phyloP scores from a whole-genome alignment of 2,888 invertebrate species.

The Nudaria mundana region DNA sequence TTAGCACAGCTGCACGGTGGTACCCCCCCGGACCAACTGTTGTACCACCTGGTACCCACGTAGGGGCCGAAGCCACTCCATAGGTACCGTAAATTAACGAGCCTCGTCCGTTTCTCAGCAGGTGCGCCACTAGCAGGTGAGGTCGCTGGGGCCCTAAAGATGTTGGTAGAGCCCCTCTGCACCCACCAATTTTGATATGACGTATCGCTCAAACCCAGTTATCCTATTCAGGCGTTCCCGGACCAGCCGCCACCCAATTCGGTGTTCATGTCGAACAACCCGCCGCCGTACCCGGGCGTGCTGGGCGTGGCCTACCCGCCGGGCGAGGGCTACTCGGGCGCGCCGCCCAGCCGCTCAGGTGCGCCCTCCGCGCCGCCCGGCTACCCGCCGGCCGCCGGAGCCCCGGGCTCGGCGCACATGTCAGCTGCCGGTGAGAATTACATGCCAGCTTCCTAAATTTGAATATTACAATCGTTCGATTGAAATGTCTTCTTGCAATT shows the following conservation, averaged over 20 bases:
- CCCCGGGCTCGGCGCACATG: slow-evolving; percentile 39
- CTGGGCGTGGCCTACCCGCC: slow-evolving; percentile 52
- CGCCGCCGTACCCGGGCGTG: slow-evolving; percentile 97
- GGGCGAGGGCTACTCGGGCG: slow-evolving; percentile 51
- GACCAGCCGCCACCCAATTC: slow-evolving; percentile 88
- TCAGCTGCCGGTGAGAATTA: slow-evolving; percentile 60
- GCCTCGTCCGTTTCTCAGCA: too few relatives aligned
- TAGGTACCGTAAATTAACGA: too few relatives aligned
- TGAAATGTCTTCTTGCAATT: neutral
- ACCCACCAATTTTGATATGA: too few relatives aligned
- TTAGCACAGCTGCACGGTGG: too few relatives aligned
- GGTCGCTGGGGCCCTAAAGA: too few relatives aligned
- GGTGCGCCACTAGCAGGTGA: too few relatives aligned
- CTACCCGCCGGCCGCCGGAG: slow-evolving; percentile 37
- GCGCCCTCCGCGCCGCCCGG: slow-evolving; percentile 38
- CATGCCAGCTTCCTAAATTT: slow-evolving; percentile 8
- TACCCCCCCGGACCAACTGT: too few relatives aligned
- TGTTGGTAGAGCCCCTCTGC: too few relatives aligned
- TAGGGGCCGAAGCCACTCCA: too few relatives aligned
- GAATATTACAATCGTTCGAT: neutral
- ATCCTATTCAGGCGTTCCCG: slow-evolving; percentile 84
- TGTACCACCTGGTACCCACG: too few relatives aligned
- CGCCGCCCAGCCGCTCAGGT: slow-evolving; percentile 23
- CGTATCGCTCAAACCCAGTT: too few relatives aligned
- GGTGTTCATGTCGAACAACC: slow-evolving; percentile 94